Evolutionary conservation across 2,888 invertebrate species (phyloP).

Genomic region (Meganola albula): DNA sequence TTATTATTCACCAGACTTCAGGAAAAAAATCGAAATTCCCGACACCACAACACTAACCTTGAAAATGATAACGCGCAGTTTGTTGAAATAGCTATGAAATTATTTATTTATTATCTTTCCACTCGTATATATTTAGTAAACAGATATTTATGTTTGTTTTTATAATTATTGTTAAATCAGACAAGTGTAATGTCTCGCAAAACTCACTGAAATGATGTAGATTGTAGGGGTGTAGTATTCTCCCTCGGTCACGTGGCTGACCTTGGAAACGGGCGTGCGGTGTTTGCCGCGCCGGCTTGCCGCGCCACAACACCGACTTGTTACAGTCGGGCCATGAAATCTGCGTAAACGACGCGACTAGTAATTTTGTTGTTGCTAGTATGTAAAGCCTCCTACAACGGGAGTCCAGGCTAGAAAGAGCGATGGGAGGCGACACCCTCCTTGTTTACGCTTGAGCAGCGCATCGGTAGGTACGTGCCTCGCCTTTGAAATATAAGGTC

Average conservation of each 20-base stretch:
- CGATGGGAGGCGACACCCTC: too few species aligned
- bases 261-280: conserved; percentile 28
- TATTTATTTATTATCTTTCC: not conserved
- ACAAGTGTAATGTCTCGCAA: conserved; percentile 14
- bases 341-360: not conserved
- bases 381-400: too few species aligned
- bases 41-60: not conserved
- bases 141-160: not conserved
- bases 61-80: not conserved
- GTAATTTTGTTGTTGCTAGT: too few species aligned
- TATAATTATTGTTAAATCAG: not conserved
- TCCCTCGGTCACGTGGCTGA: conserved; percentile 17
- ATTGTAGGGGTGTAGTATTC: conserved; percentile 21
- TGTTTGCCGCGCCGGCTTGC: too few species aligned
- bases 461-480: too few species aligned
- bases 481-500: too few species aligned
- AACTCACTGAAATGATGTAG: conserved; percentile 6
- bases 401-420: too few species aligned
- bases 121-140: not conserved
- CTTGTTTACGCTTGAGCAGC: too few species aligned
- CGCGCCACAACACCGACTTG: too few species aligned
- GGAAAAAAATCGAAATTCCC: too few species aligned
- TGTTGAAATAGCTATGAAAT: not conserved
- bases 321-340: not conserved
- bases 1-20: too few species aligned